These are phyloP conservation scores for Cylloceria caligata DNA, from an alignment of 2,888 invertebrate species.

Conservation along the genomic window DNA sequence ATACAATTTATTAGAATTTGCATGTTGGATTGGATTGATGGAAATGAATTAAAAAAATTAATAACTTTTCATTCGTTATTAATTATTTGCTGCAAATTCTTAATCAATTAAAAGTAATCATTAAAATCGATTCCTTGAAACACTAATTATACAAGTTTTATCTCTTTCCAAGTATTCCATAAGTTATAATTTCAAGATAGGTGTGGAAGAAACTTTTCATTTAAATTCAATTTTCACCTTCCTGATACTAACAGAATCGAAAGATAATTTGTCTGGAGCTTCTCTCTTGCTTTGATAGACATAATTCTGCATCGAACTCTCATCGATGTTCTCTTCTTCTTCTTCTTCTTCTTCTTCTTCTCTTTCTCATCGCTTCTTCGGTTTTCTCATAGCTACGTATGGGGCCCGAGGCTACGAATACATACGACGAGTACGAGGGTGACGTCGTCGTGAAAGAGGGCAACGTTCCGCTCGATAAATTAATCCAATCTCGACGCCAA, in stretches of 20 bases:
- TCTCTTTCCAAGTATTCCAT: neutral
- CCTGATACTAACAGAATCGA: neutral
- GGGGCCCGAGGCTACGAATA: slow-evolving; percentile 17
- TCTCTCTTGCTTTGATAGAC: neutral
- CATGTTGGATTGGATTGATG: too few relatives aligned
- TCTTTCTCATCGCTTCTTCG: neutral
- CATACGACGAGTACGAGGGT: neutral
- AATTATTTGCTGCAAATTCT: too few relatives aligned
- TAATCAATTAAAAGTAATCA: too few relatives aligned
- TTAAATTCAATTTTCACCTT: neutral
- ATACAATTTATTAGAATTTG: too few relatives aligned
- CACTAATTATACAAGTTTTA: too few relatives aligned
- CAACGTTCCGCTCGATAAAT: slow-evolving; percentile 77
- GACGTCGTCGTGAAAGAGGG: slow-evolving; percentile 40
- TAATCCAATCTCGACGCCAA: slow-evolving; percentile 77
- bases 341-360: neutral
- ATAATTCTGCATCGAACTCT: slow-evolving; percentile 35
- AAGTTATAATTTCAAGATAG: neutral
- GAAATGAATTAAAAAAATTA: too few relatives aligned
- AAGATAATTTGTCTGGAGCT: neutral
- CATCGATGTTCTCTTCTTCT: slow-evolving; percentile 13
- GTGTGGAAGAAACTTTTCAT: too few relatives aligned
- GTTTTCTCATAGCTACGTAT: neutral
- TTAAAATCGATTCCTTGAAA: too few relatives aligned
- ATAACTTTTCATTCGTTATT: too few relatives aligned